phyloP scores from a whole-genome alignment of 1,140 invertebrate species.

The Halesus radiatus region DNA sequence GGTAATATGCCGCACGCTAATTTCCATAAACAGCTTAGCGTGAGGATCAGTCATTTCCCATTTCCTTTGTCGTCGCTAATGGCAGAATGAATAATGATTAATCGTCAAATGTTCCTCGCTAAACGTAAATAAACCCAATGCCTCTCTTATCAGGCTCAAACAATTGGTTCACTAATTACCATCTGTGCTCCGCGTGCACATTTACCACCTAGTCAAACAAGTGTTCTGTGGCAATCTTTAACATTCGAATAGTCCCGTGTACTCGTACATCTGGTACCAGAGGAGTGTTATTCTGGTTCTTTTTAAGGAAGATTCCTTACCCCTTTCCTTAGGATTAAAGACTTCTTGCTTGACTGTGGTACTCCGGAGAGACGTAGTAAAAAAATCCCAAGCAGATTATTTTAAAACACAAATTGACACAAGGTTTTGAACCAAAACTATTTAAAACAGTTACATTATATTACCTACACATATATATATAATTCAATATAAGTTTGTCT shows the following conservation, averaged over 20 bases:
- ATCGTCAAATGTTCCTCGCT: neutral
- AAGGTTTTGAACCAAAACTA: too few relatives aligned
- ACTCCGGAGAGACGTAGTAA: too few relatives aligned
- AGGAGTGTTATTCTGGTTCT: too few relatives aligned
- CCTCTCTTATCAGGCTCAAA: neutral
- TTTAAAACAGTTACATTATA: too few relatives aligned
- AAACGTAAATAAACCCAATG: neutral
- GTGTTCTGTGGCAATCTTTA: neutral
- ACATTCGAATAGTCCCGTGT: neutral
- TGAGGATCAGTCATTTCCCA: neutral
- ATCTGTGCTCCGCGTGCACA: neutral
- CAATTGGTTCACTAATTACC: too few relatives aligned
- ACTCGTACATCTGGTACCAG: neutral
- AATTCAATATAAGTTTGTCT: too few relatives aligned
- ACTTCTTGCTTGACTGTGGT: too few relatives aligned
- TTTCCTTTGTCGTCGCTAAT: slow-evolving; percentile 5
- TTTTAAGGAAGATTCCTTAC: too few relatives aligned
- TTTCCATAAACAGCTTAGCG: slow-evolving; percentile 15
- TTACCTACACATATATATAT: too few relatives aligned
- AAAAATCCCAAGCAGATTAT: too few relatives aligned
- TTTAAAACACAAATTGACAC: too few relatives aligned
- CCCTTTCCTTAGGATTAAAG: too few relatives aligned
- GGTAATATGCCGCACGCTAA: neutral
- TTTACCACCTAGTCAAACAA: slow-evolving; percentile 37
- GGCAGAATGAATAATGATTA: neutral